A percentile compares a stretch with the other conserved stretches of the same genome.
Conservation (phyloP, 2,113 vertebrate genomes). For the Corythaeola cristata region DNA sequence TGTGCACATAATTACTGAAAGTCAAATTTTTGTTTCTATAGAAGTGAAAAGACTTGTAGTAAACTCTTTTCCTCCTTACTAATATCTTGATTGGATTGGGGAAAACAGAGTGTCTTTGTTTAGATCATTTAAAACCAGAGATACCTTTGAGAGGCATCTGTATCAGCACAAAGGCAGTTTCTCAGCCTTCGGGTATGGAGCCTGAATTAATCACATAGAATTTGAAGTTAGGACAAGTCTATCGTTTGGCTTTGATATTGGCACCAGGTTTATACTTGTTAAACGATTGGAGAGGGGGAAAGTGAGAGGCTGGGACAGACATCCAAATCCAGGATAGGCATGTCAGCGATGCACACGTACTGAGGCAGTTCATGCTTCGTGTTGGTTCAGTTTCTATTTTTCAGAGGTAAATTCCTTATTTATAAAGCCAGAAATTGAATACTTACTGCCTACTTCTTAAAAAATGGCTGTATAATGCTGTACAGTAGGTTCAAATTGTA, state of each 20-base stretch:
- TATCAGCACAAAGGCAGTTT: slow-evolving; percentile 8
- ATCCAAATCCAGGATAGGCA: not conserved
- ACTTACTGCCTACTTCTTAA: slow-evolving; percentile 39
- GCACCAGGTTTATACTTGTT: slow-evolving; percentile 52
- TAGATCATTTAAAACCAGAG: not conserved
- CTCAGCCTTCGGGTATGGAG: slow-evolving; percentile 7
- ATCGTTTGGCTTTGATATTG: slow-evolving; percentile 40
- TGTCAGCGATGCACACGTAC: slow-evolving; percentile 6
- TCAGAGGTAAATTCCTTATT: slow-evolving; percentile 52
- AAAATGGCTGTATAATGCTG: not conserved
- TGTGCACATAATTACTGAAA: slow-evolving; percentile 48
- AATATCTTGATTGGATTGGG: not conserved
- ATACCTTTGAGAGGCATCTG: not conserved
- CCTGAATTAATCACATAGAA: not conserved
- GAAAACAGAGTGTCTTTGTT: slow-evolving; percentile 17
- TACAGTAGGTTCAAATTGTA: not conserved
- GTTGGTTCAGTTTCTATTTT: slow-evolving; percentile 50
- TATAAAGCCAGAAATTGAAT: slow-evolving; percentile 54
- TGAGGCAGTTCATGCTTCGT: slow-evolving; percentile 58
- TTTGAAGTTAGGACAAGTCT: slow-evolving; percentile 25
- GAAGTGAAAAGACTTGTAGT: slow-evolving; percentile 16
- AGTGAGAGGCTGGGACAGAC: slow-evolving; percentile 36
- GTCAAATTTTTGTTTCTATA: slow-evolving; percentile 32
- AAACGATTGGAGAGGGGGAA: not conserved
- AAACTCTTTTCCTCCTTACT: slow-evolving; percentile 27